Conservation (phyloP, 2,797 vertebrate species). For the Paedocypris micromegethes region DNA sequence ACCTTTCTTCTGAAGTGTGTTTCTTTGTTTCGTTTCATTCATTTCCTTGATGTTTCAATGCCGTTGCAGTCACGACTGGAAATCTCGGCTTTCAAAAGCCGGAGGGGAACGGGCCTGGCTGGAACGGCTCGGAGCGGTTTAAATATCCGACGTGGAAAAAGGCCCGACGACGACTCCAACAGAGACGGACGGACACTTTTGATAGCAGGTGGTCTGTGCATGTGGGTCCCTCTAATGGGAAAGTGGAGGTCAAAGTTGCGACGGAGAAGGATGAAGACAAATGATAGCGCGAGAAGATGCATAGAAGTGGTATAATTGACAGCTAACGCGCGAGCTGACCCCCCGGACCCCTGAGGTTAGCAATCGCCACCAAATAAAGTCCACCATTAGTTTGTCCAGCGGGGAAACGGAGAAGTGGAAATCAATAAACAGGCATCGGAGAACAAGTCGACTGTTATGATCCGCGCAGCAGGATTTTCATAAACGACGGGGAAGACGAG, state of each 20-base stretch:
- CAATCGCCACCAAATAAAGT: constrained; percentile 49
- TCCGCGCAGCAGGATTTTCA: background rate
- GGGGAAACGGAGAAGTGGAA: constrained; percentile 29
- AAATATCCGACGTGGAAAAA: constrained; percentile 6
- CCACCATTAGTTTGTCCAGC: constrained; percentile 41
- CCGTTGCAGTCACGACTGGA: constrained; percentile 27
- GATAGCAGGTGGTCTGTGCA: constrained; percentile 39
- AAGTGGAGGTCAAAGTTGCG: constrained; percentile 63
- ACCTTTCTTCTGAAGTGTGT: constrained; percentile 72
- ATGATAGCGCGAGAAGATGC: constrained; percentile 59
- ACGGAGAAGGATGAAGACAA: constrained; percentile 71
- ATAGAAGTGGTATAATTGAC: constrained; percentile 71
- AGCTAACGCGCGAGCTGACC: constrained; percentile 66
- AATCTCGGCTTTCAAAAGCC: too few species aligned
- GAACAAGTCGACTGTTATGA: constrained; percentile 6
- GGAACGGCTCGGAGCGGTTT: background rate
- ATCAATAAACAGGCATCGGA: constrained; percentile 16
- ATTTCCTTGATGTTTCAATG: constrained; percentile 52
- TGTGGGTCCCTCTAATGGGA: constrained; percentile 55
- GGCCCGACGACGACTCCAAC: constrained; percentile 7
- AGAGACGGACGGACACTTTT: constrained; percentile 32
- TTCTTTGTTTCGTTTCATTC: constrained; percentile 60
- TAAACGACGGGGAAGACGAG: background rate
- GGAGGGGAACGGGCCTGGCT: too few species aligned
- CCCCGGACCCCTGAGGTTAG: constrained; percentile 59